These are phyloP conservation scores for Psilopogon haemacephalus DNA, from an alignment of 2,113 vertebrate genomes.

Conservation along the genomic window DNA sequence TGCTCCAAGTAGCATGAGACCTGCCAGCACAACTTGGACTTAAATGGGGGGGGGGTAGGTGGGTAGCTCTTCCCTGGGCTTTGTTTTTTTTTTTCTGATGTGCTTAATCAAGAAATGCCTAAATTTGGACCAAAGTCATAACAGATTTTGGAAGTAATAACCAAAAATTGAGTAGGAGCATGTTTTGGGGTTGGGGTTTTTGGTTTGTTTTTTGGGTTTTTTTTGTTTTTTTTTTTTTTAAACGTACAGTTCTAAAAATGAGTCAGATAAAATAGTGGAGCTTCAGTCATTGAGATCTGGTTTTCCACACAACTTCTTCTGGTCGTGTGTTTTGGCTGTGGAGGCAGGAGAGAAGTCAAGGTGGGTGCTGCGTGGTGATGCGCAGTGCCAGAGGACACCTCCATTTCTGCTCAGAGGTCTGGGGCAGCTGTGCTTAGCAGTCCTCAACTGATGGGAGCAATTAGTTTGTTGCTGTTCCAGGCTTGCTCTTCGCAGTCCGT, in stretches of 20 bases:
- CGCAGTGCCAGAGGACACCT: background rate
- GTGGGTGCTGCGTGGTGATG: fast-evolving
- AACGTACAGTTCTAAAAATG: background rate
- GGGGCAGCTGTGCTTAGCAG: background rate
- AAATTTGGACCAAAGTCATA: background rate
- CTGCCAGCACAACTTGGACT: background rate
- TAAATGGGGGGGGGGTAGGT: background rate
- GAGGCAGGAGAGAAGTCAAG: background rate
- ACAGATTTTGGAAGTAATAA: background rate
- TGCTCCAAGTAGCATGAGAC: background rate
- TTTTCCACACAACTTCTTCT: background rate
- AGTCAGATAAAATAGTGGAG: background rate
- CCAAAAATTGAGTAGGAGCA: fast-evolving
- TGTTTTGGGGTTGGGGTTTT: background rate
- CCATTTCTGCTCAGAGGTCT: fast-evolving
- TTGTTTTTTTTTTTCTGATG: background rate
- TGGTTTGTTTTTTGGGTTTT: background rate
- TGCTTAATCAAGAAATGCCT: background rate
- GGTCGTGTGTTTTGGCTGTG: background rate
- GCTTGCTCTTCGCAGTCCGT: fast-evolving
- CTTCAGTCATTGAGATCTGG: background rate
- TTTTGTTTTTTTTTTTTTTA: background rate
- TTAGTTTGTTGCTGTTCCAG: background rate
- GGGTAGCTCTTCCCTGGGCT: background rate
- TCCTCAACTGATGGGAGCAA: background rate